Evolutionary conservation across 2,113 vertebrate species (phyloP), one percentile per base, ranked within the genome.

Genomic region (Rhinogobius similis): DNA sequence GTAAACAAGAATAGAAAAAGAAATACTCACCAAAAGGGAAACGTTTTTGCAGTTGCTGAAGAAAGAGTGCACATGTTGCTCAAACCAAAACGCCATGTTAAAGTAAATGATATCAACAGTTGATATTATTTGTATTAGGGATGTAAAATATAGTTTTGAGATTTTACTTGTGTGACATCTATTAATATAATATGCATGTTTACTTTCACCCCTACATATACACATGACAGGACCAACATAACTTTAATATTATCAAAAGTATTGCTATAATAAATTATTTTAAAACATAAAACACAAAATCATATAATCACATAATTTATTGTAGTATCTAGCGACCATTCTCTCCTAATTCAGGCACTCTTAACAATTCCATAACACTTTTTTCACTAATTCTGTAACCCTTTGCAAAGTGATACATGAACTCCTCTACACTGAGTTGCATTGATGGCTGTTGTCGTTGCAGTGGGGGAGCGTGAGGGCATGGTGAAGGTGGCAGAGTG

Each of bases 401-500:
- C 43, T 46, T 46, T 18, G 43, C 3, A 36, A 36, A 36, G 6
- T 8, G 32, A 36, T 36, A 8, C 32, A 36, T 36, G 9, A 36
- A 1, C 32, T 36, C 46, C 8, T 48, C 18, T 50, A 50, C 16
- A 50, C 46, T 21, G 44, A 8, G 20, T 9, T 48, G 46, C 18
- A 46, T 20, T 24, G 41, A 65, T 12, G 20, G 10, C 8, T 52
- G 26, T 55, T 75, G 0, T 68, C 21, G 58, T 46, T 39, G 24
- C 67, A 93, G 93, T 90, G 87, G 69, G 75, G 27, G 87, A 91
- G 8, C 41, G 68, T 8, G 85, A 90, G 0, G 73, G 84, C 12
- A 70, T 88, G 2, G 84, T 85, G 85, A 99, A 97, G 90, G 97
- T 99, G 90, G 81, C 90, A 0, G 92, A 97, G 71, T 98, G 97